Conservation (phyloP, 92 coral and sea anemone genomes). For the Epizoanthus scotinus region DNA sequence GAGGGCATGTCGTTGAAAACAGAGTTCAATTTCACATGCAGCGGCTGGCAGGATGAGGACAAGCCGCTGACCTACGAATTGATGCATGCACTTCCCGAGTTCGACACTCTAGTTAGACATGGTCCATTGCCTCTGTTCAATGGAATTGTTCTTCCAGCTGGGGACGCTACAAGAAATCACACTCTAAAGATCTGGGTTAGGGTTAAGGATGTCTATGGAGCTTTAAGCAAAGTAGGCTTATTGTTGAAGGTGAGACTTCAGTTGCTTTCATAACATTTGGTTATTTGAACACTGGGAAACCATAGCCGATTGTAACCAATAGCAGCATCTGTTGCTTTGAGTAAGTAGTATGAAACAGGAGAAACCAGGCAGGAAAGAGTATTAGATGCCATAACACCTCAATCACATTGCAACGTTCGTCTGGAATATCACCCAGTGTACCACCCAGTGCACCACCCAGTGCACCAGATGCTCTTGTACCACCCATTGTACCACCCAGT, state of each 20-base stretch:
- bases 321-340: too few relatives aligned
- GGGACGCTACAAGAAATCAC: slow-evolving; percentile 46
- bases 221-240: slow-evolving; percentile 43
- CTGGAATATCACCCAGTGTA: too few relatives aligned
- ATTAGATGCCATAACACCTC: too few relatives aligned
- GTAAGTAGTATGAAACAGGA: too few relatives aligned
- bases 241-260: slow-evolving; percentile 54
- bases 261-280: too few relatives aligned
- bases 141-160: slow-evolving; percentile 67
- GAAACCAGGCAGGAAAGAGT: too few relatives aligned
- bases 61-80: slow-evolving; percentile 77
- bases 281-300: too few relatives aligned
- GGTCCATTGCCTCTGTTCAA: slow-evolving; percentile 63
- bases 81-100: slow-evolving; percentile 44
- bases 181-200: slow-evolving; percentile 41
- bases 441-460: too few relatives aligned
- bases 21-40: slow-evolving; percentile 64
- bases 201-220: slow-evolving; percentile 79
- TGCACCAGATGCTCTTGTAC: too few relatives aligned
- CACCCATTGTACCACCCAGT: too few relatives aligned
- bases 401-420: too few relatives aligned
- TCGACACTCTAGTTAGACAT: slow-evolving; percentile 54
- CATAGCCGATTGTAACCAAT: too few relatives aligned
- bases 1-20: slow-evolving; percentile 69
- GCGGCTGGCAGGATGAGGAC: slow-evolving; percentile 79